Conservation (phyloP, 1,140 invertebrate species). For the Vollenhovia emeryi region DNA sequence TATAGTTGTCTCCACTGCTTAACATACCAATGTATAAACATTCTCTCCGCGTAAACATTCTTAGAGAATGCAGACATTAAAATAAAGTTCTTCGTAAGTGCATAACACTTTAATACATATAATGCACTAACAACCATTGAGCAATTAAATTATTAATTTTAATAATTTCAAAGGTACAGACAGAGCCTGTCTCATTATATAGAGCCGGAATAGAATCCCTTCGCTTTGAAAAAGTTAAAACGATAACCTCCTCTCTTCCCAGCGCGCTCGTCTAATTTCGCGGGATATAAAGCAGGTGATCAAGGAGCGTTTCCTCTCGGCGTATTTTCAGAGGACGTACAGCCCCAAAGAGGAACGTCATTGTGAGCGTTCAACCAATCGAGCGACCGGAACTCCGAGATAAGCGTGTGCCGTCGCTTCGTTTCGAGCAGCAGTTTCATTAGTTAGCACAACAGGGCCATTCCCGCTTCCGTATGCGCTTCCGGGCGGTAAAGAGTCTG, state of each 20-base stretch:
- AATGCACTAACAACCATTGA: too few relatives aligned
- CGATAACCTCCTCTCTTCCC: not conserved
- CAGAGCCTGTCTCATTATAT: not conserved
- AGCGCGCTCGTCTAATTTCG: not conserved
- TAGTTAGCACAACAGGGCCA: slow-evolving; percentile 73
- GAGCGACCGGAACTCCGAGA: slow-evolving; percentile 62
- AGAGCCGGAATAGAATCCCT: not conserved
- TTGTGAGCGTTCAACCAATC: slow-evolving; percentile 52
- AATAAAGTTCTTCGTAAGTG: not conserved
- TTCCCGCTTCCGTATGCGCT: slow-evolving; percentile 53
- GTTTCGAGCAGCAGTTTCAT: slow-evolving; percentile 60
- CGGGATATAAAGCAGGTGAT: not conserved
- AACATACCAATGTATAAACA: too few relatives aligned
- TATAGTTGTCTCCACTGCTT: too few relatives aligned
- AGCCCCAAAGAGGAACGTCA: not conserved
- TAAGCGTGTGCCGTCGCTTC: slow-evolving; percentile 46
- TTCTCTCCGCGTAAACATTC: too few relatives aligned
- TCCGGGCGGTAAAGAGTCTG: slow-evolving; percentile 54
- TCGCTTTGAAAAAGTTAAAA: not conserved
- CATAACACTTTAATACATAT: too few relatives aligned
- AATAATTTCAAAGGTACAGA: not conserved
- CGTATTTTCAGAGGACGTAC: not conserved
- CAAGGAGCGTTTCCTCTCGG: not conserved
- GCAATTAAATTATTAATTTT: not conserved
- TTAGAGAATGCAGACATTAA: not conserved